Percentiles rank a stretch among this genome's conserved stretches.
phyloP scores from a whole-genome alignment of 2,797 vertebrate genomes.

The Nannoperca obscura region DNA sequence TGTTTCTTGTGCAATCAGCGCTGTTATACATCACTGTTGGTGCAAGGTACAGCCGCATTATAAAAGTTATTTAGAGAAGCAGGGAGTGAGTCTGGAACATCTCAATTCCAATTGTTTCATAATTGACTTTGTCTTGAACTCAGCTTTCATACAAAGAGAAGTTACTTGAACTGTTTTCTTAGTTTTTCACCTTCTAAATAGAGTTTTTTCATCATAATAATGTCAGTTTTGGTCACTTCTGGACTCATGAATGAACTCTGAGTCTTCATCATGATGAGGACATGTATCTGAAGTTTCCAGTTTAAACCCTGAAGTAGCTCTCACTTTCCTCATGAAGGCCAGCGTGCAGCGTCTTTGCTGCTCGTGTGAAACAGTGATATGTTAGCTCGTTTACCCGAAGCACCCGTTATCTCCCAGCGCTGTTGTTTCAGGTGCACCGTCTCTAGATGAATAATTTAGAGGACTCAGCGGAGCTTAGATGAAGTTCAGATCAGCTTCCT shows the following conservation, averaged over 20 bases:
- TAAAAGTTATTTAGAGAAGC: constrained; percentile 30
- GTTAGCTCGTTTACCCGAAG: constrained; percentile 31
- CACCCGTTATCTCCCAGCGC: constrained; percentile 48
- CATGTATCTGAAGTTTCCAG: background rate
- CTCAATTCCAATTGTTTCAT: constrained; percentile 20
- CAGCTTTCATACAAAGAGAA: background rate
- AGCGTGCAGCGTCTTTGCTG: background rate
- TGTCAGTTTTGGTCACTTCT: constrained; percentile 32
- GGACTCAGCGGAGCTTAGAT: constrained; percentile 52
- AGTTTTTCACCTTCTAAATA: constrained; percentile 1
- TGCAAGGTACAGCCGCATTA: background rate
- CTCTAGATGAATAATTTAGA: constrained; percentile 83
- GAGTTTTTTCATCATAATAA: constrained; percentile 49
- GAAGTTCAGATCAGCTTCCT: constrained; percentile 51
- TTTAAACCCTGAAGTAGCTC: background rate
- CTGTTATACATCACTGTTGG: constrained; percentile 24
- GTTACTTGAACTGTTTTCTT: constrained; percentile 13
- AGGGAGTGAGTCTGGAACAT: background rate
- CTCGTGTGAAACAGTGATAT: constrained; percentile 20
- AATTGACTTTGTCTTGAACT: background rate
- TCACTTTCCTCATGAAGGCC: constrained; percentile 1
- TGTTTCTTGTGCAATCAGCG: constrained; percentile 33
- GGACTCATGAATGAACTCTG: constrained; percentile 33
- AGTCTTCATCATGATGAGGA: constrained; percentile 5
- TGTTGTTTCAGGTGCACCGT: constrained; percentile 79